phyloP scores from a whole-genome alignment of 2,888 invertebrate species.

The Tachina fera region DNA sequence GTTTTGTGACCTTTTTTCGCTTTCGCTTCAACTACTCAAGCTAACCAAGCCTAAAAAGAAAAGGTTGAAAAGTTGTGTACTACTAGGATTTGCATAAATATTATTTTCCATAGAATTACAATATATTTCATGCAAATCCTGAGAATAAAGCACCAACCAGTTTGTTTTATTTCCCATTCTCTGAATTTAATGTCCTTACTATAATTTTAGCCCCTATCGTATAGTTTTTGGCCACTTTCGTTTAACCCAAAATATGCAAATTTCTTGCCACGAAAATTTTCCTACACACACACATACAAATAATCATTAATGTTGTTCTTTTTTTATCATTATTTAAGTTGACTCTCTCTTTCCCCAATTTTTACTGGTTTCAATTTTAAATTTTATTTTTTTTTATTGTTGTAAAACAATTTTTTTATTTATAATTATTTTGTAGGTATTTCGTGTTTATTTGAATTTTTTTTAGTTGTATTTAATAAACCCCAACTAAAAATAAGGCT shows the following conservation, averaged over 20 bases:
- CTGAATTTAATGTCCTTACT: not conserved
- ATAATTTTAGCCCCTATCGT: conserved; percentile 21
- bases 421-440: conserved; percentile 34
- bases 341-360: not conserved
- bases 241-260: not conserved
- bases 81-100: not conserved
- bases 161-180: not conserved
- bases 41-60: not conserved
- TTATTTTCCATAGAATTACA: not conserved
- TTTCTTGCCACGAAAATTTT: not conserved
- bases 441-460: conserved; percentile 36
- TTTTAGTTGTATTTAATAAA: conserved; percentile 34
- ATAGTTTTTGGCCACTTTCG: conserved; percentile 13
- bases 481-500: conserved; percentile 5
- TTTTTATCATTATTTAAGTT: conserved; percentile 18
- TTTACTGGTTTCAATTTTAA: conserved; percentile 14
- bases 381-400: conserved; percentile 12
- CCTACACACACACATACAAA: not conserved
- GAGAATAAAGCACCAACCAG: not conserved
- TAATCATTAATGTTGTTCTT: conserved; percentile 3
- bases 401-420: not conserved
- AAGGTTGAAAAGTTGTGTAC: not conserved
- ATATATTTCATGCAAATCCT: not conserved
- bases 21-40: too few relatives aligned
- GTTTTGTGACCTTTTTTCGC: too few relatives aligned